Evolutionary conservation across 1,140 invertebrate species (phyloP).

Genomic region (Spodoptera litura): DNA sequence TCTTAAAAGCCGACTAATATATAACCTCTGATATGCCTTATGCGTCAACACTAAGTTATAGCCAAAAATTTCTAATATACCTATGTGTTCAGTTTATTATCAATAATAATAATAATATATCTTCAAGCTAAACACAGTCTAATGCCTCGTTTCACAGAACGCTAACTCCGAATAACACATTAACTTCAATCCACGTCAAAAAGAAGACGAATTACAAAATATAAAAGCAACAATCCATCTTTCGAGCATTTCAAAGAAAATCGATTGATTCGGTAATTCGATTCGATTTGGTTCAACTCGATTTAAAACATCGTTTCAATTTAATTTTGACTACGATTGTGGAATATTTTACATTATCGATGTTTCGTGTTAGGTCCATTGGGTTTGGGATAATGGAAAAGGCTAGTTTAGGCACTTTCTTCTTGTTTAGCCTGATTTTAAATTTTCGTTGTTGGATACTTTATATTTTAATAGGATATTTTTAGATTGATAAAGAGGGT

Average conservation of each 20-base stretch:
- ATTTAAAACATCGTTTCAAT: constrained; percentile 5
- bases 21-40: no score
- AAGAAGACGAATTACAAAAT: constrained; percentile 6
- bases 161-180: not conserved
- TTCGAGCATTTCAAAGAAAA: constrained; percentile 2
- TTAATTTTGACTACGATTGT: constrained; percentile 17
- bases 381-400: not conserved
- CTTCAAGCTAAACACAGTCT: no score
- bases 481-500: no score
- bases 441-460: no score
- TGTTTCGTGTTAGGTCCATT: constrained; percentile 8
- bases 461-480: no score
- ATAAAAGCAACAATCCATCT: constrained; percentile 27
- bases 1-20: no score
- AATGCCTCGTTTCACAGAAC: constrained; percentile 4
- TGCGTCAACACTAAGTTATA: no score
- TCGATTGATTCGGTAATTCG: constrained; percentile 30
- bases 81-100: no score
- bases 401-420: not conserved
- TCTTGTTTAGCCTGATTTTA: not conserved
- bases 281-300: not conserved
- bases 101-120: no score
- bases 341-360: not conserved
- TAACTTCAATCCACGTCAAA: not conserved
- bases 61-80: no score